Conservation (phyloP, 2,888 invertebrate species). For the Glyphotaelius pellucidus region DNA sequence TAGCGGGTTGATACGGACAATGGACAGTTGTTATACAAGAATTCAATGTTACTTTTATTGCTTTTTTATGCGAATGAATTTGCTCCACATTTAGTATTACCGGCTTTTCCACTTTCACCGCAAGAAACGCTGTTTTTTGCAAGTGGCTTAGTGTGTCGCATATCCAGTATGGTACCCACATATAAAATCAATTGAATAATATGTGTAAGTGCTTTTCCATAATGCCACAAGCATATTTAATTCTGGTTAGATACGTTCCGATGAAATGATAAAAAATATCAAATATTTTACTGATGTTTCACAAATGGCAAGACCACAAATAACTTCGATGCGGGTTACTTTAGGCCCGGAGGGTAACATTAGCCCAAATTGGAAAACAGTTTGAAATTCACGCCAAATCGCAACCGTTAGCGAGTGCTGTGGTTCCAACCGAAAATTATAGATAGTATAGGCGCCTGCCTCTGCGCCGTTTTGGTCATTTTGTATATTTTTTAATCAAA, state of each 20-base stretch:
- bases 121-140: not conserved
- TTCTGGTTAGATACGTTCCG: not conserved
- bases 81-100: slow-evolving; percentile 13
- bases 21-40: not conserved
- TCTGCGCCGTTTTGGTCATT: no score
- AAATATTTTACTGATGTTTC: not conserved
- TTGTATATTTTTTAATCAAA: no score
- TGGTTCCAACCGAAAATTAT: no score
- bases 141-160: not conserved
- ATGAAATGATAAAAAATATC: not conserved
- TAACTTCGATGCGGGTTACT: no score
- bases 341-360: no score
- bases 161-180: not conserved
- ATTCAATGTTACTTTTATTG: slow-evolving; percentile 5
- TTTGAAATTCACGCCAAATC: no score
- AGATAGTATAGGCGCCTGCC: no score
- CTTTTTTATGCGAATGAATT: slow-evolving; percentile 17
- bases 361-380: no score
- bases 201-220: not conserved
- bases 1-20: not conserved
- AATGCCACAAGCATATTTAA: not conserved
- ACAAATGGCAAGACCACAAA: not conserved
- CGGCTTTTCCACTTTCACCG: slow-evolving; percentile 10
- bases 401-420: no score
- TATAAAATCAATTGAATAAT: not conserved